phyloP scores from a whole-genome alignment of 2,797 vertebrate species.

The Zenarchopterus dispar region DNA sequence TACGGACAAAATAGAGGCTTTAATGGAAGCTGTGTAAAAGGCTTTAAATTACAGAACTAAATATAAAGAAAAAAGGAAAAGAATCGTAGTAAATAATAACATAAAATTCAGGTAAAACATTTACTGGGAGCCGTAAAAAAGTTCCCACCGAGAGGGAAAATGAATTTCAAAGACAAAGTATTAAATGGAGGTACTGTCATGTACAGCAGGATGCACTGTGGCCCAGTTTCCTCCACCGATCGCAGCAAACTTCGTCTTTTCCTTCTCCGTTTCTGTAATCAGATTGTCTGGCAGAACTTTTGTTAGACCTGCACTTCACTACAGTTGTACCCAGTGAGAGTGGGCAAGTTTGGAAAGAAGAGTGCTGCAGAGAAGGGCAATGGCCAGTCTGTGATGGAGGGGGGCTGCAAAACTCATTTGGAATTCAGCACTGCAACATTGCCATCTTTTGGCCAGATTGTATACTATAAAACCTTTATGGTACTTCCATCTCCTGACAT shows the following conservation, averaged over 20 bases:
- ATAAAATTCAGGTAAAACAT: conserved; percentile 11
- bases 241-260: conserved; percentile 51
- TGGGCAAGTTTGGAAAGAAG: conserved; percentile 54
- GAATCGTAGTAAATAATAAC: background rate
- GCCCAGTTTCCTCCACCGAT: conserved; percentile 43
- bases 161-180: conserved; percentile 10
- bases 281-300: conserved; percentile 66
- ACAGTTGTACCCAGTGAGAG: conserved; percentile 51
- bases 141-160: background rate
- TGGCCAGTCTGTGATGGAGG: conserved; percentile 57
- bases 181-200: conserved; percentile 23
- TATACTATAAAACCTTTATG: conserved; percentile 62
- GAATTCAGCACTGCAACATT: conserved; percentile 87
- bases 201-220: conserved; percentile 10
- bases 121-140: conserved; percentile 2
- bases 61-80: conserved; percentile 15
- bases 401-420: conserved; percentile 64
- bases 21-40: conserved; percentile 21
- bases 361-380: conserved; percentile 66
- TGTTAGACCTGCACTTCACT: conserved; percentile 56
- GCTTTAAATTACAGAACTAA: conserved; percentile 18
- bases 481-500: conserved; percentile 46
- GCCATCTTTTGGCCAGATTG: conserved; percentile 85
- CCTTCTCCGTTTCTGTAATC: conserved; percentile 51
- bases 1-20: conserved; percentile 36